Evolutionary conservation across 2,797 vertebrate genomes (phyloP).

Genomic region (Chaetodon trifasciatus): DNA sequence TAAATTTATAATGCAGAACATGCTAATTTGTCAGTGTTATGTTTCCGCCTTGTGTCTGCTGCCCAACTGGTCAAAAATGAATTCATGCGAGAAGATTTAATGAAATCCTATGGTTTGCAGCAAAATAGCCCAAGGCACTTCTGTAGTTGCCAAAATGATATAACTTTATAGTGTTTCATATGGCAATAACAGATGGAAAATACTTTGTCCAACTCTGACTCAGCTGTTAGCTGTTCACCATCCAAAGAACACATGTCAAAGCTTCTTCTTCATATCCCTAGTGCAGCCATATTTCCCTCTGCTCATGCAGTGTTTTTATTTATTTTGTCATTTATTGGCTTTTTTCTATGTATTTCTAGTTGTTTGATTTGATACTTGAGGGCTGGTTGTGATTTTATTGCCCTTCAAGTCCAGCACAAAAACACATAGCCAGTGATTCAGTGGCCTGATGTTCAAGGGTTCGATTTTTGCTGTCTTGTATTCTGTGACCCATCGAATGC

Average conservation of each 20-base stretch:
- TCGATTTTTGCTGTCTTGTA: slow-evolving; percentile 10
- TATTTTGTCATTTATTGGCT: slow-evolving; percentile 18
- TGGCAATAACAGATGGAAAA: slow-evolving; percentile 15
- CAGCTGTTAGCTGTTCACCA: slow-evolving; percentile 5
- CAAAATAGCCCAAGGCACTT: not conserved
- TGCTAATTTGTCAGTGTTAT: not conserved
- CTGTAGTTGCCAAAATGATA: not conserved
- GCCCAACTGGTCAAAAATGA: not conserved
- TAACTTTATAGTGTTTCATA: not conserved
- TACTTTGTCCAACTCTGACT: not conserved
- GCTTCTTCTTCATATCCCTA: not conserved
- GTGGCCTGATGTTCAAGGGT: slow-evolving; percentile 5
- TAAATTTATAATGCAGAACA: not conserved
- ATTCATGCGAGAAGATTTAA: not conserved
- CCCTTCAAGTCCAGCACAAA: not conserved
- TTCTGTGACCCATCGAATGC: not conserved
- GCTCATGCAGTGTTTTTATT: not conserved
- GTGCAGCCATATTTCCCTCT: not conserved
- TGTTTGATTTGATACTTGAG: not conserved
- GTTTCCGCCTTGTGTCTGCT: not conserved
- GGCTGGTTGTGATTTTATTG: not conserved
- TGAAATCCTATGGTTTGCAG: not conserved
- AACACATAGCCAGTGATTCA: not conserved
- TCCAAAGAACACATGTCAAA: not conserved
- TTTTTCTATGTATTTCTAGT: slow-evolving; percentile 9